Percentiles rank a stretch among this genome's conserved stretches.
Evolutionary conservation across 2,113 vertebrate genomes (phyloP).

Genomic region (Phycodurus eques): DNA sequence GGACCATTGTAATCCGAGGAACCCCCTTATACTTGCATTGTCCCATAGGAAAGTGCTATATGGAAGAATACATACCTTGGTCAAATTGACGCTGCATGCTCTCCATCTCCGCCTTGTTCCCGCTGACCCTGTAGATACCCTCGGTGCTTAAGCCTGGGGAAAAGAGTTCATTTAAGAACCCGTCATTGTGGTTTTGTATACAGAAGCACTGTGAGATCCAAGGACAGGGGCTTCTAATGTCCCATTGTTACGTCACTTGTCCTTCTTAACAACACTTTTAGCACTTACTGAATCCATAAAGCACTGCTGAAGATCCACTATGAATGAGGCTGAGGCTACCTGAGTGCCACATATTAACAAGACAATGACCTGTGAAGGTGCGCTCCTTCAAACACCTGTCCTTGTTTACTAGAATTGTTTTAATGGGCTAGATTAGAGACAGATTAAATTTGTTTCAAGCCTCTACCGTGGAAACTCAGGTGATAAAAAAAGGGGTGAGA

Average conservation of each 20-base stretch:
- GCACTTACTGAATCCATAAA: constrained; percentile 55
- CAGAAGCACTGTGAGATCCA: constrained; percentile 9
- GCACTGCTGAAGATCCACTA: constrained; percentile 28
- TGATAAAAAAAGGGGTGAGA: neutral
- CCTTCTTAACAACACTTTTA: constrained; percentile 37
- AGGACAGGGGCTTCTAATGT: constrained; percentile 15
- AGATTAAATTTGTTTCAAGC: neutral
- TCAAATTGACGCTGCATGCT: constrained; percentile 93
- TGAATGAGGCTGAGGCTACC: constrained; percentile 11
- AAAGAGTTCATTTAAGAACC: neutral
- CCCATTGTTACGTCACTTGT: constrained; percentile 8
- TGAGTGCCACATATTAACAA: constrained; percentile 13
- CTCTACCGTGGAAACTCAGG: neutral
- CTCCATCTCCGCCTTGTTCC: constrained; percentile 97
- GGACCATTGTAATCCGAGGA: neutral
- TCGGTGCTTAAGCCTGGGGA: constrained; percentile 86
- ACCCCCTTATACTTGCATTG: neutral
- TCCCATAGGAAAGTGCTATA: neutral
- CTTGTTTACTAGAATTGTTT: neutral
- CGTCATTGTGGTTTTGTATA: neutral
- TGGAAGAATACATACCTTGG: constrained; percentile 77
- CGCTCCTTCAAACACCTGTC: neutral
- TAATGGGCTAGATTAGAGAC: neutral
- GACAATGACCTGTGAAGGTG: constrained; percentile 3
- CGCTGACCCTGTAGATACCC: constrained; percentile 93